These are phyloP conservation scores for Nasonovia ribisnigri DNA, from an alignment of 2,888 invertebrate species.

Conservation along the genomic window DNA sequence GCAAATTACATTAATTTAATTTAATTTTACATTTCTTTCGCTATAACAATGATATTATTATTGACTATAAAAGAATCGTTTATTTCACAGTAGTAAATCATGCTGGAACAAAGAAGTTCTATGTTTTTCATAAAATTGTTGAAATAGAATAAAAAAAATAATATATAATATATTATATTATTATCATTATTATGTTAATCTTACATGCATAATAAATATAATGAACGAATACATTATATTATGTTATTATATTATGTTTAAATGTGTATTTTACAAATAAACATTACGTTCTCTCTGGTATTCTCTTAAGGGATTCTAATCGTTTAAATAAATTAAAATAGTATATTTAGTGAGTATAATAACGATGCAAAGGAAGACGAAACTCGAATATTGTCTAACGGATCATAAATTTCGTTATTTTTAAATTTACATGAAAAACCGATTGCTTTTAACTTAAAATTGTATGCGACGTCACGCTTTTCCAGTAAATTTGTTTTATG, in stretches of 20 bases:
- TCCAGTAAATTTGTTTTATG: background rate
- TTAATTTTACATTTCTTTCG: background rate
- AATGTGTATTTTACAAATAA: background rate
- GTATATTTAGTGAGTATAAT: background rate
- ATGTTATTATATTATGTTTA: background rate
- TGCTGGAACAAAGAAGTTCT: background rate
- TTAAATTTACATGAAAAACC: conserved; percentile 28
- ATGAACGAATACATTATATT: background rate
- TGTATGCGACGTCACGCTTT: background rate
- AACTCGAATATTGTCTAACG: conserved; percentile 15
- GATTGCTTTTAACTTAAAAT: conserved; percentile 16
- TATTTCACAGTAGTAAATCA: background rate
- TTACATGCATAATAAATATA: background rate
- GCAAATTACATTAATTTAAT: background rate
- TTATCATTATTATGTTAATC: background rate
- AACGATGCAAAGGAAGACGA: background rate
- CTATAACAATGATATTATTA: background rate
- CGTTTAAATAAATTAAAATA: conserved; percentile 38
- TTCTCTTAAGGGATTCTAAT: background rate
- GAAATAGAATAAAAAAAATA: background rate
- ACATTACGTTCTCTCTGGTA: background rate
- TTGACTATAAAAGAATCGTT: background rate
- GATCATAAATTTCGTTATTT: conserved; percentile 26
- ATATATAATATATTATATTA: background rate
- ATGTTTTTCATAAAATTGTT: background rate